A percentile compares a stretch with the other conserved stretches of the same genome.
Evolutionary conservation across 2,797 vertebrate genomes (phyloP).

Genomic region (Catostomus latipinnis): DNA sequence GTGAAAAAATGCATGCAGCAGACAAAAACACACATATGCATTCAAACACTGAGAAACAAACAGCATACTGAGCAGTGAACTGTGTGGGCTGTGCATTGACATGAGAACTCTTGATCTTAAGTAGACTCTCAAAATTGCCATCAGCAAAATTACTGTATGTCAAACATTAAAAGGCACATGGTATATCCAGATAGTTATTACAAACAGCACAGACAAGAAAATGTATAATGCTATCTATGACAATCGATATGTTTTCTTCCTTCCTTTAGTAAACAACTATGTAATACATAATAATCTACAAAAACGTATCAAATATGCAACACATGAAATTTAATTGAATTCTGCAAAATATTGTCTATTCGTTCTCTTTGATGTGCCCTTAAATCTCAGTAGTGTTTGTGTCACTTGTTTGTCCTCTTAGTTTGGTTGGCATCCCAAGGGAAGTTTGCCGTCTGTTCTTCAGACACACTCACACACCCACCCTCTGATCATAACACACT

Average conservation of each 20-base stretch:
- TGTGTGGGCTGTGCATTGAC: conserved; percentile 17
- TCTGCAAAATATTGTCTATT: background rate
- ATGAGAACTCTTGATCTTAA: conserved; percentile 47
- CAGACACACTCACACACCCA: conserved; percentile 1
- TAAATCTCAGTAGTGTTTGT: conserved; percentile 28
- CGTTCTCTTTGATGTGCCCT: background rate
- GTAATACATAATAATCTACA: background rate
- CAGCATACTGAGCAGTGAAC: conserved; percentile 38
- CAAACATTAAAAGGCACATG: conserved; percentile 18
- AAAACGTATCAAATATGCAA: too few relatives aligned
- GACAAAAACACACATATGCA: conserved; percentile 29
- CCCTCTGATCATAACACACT: background rate
- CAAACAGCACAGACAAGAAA: conserved; percentile 8
- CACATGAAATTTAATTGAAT: too few relatives aligned
- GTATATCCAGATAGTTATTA: background rate
- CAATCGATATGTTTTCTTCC: background rate
- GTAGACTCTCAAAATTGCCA: conserved; percentile 38
- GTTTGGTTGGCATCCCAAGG: conserved; percentile 3
- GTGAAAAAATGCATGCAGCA: conserved; percentile 40
- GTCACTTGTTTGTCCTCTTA: conserved; percentile 21
- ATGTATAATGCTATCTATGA: background rate
- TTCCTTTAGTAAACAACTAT: background rate
- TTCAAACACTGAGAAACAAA: background rate
- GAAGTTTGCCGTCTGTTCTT: conserved; percentile 21
- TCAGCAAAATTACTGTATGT: conserved; percentile 22